Base-by-base conservation (phyloP, 1,140 invertebrate genomes). In the Anastrepha ludens region DNA sequence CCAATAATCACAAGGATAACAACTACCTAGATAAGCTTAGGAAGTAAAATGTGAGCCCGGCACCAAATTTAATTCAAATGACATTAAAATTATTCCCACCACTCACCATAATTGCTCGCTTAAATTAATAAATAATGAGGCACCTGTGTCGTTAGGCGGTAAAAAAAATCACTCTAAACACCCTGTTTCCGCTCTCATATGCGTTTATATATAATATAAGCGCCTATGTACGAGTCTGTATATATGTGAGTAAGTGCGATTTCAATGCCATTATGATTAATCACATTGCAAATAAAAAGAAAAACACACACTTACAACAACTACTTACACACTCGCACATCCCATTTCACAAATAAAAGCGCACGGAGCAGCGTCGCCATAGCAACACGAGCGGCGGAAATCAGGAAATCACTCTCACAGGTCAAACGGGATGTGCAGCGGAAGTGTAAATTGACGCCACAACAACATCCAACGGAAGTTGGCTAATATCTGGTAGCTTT, bases 391-490 rank as follows among this genome's bases (percentile, higher is more conserved):
- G 1, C 17, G 29, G 55, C 74, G 74, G 74, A 81, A 55, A 47
- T 81, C 9, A 3, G 74, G 13, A 81, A 81, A 55, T 58, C 20
- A 58, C 74, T 81, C 74, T 81, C 74, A n/a, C 74, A 81, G 20
- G n/a, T 41, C 47, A 7, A 58, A 11, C 74, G 47, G 47, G 47
- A 81, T 74, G 50, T 9, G 47, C 17, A 55, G 44, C 47, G 74
- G 74, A 81, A 81, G 47, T 81, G 74, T 41, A 81, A 81, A 55
- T 81, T 81, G 74, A 50, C 20, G 47, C 15, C 15, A n/a, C 74
- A 81, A 29, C 74, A 55, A 81, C 50, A 55, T 81, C 74, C 74
- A 81, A 47, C 74, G 74, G 74, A 81, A 81, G 74, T 55, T 50
- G 47, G 74, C n/a, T 55, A 39, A 67, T 9, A 5, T 39, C 29